Percentiles rank a stretch among this genome's conserved stretches.
These are phyloP conservation scores for Microctenopoma lineatum DNA, from an alignment of 2,797 vertebrate genomes.

Conservation along the genomic window DNA sequence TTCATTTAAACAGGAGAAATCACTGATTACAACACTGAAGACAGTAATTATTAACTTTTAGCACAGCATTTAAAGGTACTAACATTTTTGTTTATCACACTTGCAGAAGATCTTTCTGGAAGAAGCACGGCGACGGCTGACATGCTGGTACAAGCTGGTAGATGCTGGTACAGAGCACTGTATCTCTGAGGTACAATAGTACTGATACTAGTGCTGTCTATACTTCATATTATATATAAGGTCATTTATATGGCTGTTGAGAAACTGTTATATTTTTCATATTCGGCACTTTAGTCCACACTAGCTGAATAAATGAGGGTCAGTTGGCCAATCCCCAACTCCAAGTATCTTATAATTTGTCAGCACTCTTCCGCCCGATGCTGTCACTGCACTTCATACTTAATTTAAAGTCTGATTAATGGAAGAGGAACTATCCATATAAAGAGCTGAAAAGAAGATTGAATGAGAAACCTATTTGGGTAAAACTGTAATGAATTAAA, in stretches of 20 bases:
- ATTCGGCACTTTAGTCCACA: constrained; percentile 8
- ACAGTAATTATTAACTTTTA: too few relatives aligned
- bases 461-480: constrained; percentile 22
- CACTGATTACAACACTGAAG: too few relatives aligned
- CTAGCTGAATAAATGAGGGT: constrained; percentile 17
- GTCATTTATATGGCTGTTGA: too few relatives aligned
- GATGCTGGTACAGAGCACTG: too few relatives aligned
- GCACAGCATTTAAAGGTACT: too few relatives aligned
- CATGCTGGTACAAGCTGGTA: too few relatives aligned
- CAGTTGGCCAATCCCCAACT: constrained; percentile 14
- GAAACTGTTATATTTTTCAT: not conserved
- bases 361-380: constrained; percentile 18
- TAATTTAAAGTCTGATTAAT: constrained; percentile 38
- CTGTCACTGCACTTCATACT: not conserved
- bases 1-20: not conserved
- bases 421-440: constrained; percentile 1
- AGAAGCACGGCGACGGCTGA: too few relatives aligned
- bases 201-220: too few relatives aligned
- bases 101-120: too few relatives aligned
- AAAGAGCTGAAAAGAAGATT: constrained; percentile 16
- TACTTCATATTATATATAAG: too few relatives aligned
- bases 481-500: constrained; percentile 10
- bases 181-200: too few relatives aligned
- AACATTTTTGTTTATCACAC: too few relatives aligned
- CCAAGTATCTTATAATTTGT: constrained; percentile 30